These are phyloP conservation scores for Vanessa tameamea DNA, from an alignment of 1,140 invertebrate species.

Conservation along the genomic window DNA sequence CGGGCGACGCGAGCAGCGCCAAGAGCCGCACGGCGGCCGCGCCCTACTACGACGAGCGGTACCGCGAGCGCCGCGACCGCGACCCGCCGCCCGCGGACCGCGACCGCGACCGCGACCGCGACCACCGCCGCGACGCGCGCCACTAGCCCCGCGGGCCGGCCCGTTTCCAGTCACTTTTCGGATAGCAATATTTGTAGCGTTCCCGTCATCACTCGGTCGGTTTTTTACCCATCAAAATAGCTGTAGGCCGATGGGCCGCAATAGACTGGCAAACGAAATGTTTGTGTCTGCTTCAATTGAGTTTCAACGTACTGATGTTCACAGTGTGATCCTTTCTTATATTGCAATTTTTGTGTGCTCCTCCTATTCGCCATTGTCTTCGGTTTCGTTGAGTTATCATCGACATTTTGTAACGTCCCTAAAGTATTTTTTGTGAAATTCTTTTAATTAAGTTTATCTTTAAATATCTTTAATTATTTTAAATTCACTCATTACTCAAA, in stretches of 20 bases:
- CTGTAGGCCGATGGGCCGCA: no score
- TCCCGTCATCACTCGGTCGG: no score
- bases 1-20: conserved; percentile 77
- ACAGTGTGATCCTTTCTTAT: not conserved
- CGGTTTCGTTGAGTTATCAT: no score
- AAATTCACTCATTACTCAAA: no score
- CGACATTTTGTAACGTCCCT: no score
- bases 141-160: conserved; percentile 77
- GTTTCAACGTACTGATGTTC: not conserved
- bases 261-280: not conserved
- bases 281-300: not conserved
- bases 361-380: no score
- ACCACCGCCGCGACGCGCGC: conserved; percentile 85
- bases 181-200: not conserved
- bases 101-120: conserved; percentile 84
- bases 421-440: not conserved
- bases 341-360: not conserved
- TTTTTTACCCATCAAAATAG: no score
- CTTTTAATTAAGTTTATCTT: not conserved
- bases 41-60: conserved; percentile 91
- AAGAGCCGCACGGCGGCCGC: conserved; percentile 83
- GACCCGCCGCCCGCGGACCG: conserved; percentile 84
- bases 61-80: conserved; percentile 85
- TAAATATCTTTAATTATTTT: no score
- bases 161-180: not conserved